These are phyloP conservation scores for Brachypterus glaber DNA, from an alignment of 2,888 invertebrate species.

Conservation along the genomic window DNA sequence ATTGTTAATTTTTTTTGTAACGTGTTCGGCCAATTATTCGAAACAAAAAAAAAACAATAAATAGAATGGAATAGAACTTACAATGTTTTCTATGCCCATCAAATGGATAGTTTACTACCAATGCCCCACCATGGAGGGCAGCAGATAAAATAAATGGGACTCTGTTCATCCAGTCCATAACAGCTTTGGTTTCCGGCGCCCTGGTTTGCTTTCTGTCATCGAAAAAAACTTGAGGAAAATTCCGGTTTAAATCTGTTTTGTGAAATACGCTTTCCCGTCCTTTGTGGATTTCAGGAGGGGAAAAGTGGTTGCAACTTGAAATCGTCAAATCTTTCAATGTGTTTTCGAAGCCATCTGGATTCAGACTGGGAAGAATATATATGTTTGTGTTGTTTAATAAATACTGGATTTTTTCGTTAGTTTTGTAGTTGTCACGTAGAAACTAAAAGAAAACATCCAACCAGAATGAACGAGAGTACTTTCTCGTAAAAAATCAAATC, in stretches of 20 bases:
- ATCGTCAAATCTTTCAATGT: slow-evolving; percentile 29
- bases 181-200: slow-evolving; percentile 50
- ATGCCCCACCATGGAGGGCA: slow-evolving; percentile 55
- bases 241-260: slow-evolving; percentile 47
- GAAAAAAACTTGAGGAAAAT: slow-evolving; percentile 55
- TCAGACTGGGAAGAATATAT: slow-evolving; percentile 65
- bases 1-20: too few species aligned
- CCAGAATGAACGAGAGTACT: too few species aligned
- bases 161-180: slow-evolving; percentile 49
- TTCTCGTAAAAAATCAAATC: too few species aligned
- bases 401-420: slow-evolving; percentile 44
- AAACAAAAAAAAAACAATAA: too few species aligned
- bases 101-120: slow-evolving; percentile 62
- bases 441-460: slow-evolving; percentile 39
- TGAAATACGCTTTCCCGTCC: too few species aligned
- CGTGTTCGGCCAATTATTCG: too few species aligned
- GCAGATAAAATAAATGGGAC: slow-evolving; percentile 53
- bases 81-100: too few species aligned
- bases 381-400: slow-evolving; percentile 58
- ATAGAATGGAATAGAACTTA: too few species aligned
- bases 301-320: too few species aligned
- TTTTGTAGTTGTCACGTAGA: slow-evolving; percentile 41
- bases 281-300: too few species aligned
- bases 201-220: slow-evolving; percentile 36
- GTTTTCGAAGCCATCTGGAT: slow-evolving; percentile 59